Evolutionary conservation across 1,140 invertebrate genomes (phyloP), one percentile per base, ranked within the genome.

Genomic region (Apis cerana): DNA sequence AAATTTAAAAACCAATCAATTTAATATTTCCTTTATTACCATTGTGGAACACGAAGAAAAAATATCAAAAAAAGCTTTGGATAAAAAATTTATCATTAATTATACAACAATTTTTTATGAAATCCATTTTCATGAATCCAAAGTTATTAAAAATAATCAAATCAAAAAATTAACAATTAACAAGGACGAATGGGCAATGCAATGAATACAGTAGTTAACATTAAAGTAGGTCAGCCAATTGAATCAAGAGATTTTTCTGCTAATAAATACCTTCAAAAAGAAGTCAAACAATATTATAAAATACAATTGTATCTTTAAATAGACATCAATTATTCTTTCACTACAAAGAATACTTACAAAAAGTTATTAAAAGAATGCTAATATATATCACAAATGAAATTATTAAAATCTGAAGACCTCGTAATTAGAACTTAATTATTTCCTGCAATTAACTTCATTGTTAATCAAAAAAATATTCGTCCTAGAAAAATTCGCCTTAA

Each of bases 141-240:
- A 9, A 7, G 12, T 54, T 17, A 15, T 75, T 27, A 50, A 43
- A 43, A 43, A 75, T 70, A 65, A 72, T 54, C n/a, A 59, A 58
- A 80, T 3, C 1, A 15, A 69, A 50, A 19, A 80, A 75, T 65
- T 43, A 11, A 5, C 61, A n/a, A n/a, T 2, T 15, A 33, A 52
- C 27, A 62, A 69, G 52, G 56, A 61, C 33, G 48, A 54, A 68
- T 61, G 48, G 19, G 50, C 27, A n/a, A 19, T 8, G 10, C 23
- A 52, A 58, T 67, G 56, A 75, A 75, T 59, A n/a, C 48, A 83
- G 61, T 67, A 43, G 65, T 59, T 70, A 33, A 52, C 48, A 9
- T 19, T n/a, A 21, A 81, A 84, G 75, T 81, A 50, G 78, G 82
- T 81, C 82, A 43, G 58, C 64, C 82, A 74, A 75, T 68, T 50